These are phyloP conservation scores for Agonopterix arenella DNA, from an alignment of 2,888 invertebrate genomes.

Conservation along the genomic window DNA sequence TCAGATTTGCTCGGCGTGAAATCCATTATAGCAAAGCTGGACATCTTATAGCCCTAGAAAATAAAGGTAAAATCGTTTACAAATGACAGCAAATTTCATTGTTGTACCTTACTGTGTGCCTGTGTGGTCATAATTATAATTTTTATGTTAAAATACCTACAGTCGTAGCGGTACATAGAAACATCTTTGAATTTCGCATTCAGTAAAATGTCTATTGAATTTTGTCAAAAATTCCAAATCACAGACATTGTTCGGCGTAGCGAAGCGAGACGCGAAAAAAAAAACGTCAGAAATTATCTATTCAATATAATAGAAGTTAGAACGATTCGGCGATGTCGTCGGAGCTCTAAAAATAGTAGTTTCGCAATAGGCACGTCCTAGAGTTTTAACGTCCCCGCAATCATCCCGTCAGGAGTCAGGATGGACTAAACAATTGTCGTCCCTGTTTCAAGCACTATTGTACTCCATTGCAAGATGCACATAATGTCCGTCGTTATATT, in stretches of 20 bases:
- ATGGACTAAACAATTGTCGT: constrained; percentile 37
- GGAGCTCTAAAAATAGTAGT: constrained; percentile 56
- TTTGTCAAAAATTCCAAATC: no score
- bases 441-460: constrained; percentile 28
- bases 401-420: constrained; percentile 53
- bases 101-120: no score
- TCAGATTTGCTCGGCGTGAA: constrained; percentile 6
- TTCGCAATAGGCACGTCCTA: constrained; percentile 43
- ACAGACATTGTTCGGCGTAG: constrained; percentile 7
- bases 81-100: neutral
- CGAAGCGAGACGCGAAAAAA: constrained; percentile 16
- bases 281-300: constrained; percentile 34
- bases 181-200: no score
- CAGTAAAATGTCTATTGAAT: no score
- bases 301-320: constrained; percentile 26
- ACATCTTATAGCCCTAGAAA: constrained; percentile 11
- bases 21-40: constrained; percentile 9
- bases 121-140: no score
- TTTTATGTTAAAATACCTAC: no score
- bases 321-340: constrained; percentile 56
- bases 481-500: constrained; percentile 12
- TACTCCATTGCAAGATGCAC: constrained; percentile 24
- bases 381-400: constrained; percentile 33
- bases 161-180: no score
- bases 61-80: constrained; percentile 4